phyloP scores from a whole-genome alignment of 2,888 invertebrate species.

The Serripes groenlandicus region DNA sequence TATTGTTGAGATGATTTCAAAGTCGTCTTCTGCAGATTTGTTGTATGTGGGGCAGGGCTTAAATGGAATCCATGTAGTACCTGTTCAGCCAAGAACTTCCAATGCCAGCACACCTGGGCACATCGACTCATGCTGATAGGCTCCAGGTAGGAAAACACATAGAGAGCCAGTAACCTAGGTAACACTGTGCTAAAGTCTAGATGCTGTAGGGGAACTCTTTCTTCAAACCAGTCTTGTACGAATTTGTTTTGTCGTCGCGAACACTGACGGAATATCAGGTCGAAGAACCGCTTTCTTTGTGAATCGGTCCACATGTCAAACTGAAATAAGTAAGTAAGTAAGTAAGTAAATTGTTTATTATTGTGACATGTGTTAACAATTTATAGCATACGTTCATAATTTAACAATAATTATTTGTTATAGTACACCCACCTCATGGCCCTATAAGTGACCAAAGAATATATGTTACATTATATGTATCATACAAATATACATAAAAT shows the following conservation, averaged over 20 bases:
- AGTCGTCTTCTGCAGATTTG: not conserved
- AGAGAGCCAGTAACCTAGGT: slow-evolving; percentile 83
- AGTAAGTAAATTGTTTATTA: too few relatives aligned
- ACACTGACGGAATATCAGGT: slow-evolving; percentile 82
- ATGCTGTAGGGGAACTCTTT: slow-evolving; percentile 81
- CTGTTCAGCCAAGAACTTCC: slow-evolving; percentile 86
- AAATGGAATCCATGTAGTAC: slow-evolving; percentile 60
- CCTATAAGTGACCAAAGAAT: too few relatives aligned
- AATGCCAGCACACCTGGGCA: slow-evolving; percentile 84
- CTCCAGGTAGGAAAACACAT: slow-evolving; percentile 85
- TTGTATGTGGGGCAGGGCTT: not conserved
- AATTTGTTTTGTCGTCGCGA: slow-evolving; percentile 80
- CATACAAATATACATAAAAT: too few relatives aligned
- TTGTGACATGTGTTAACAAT: too few relatives aligned
- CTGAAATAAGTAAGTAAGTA: too few relatives aligned
- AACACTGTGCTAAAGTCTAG: slow-evolving; percentile 84
- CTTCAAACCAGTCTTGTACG: slow-evolving; percentile 84
- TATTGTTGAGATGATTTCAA: not conserved
- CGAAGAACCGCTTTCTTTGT: slow-evolving; percentile 84
- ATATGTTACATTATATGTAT: too few relatives aligned
- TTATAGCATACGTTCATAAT: too few relatives aligned
- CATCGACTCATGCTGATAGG: slow-evolving; percentile 84
- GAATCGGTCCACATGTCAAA: slow-evolving; percentile 86
- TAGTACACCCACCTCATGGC: too few relatives aligned
- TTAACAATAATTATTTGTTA: too few relatives aligned